phyloP scores from a whole-genome alignment of 2,888 invertebrate genomes.

The Amphiduros pacificus region DNA sequence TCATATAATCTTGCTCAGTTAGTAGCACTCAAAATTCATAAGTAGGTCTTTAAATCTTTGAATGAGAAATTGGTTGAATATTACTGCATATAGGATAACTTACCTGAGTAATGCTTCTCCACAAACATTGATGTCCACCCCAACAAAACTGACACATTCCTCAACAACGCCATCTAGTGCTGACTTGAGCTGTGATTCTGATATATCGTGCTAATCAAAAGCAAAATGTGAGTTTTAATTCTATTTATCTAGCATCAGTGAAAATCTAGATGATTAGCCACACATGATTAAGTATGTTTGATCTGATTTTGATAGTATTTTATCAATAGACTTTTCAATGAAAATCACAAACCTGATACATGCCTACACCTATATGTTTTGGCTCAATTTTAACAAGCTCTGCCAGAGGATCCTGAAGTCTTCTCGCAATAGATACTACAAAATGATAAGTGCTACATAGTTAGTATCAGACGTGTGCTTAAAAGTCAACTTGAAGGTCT shows the following conservation, averaged over 20 bases:
- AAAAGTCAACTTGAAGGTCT: neutral
- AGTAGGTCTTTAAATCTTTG: too few species aligned
- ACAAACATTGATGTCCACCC: constrained; percentile 87
- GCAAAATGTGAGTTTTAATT: too few species aligned
- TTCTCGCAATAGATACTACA: constrained; percentile 72
- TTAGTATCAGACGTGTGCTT: neutral
- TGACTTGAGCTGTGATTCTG: constrained; percentile 71
- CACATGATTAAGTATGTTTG: too few species aligned
- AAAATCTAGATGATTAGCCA: too few species aligned
- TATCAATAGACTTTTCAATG: too few species aligned
- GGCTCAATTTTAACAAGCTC: constrained; percentile 93
- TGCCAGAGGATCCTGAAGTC: constrained; percentile 86
- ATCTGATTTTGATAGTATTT: too few species aligned
- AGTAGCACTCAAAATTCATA: too few species aligned
- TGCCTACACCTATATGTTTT: constrained; percentile 89
- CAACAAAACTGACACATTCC: constrained; percentile 90
- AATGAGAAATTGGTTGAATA: neutral
- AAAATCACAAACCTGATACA: constrained; percentile 69
- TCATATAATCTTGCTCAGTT: too few species aligned
- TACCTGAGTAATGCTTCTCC: constrained; percentile 80
- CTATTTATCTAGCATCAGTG: too few species aligned
- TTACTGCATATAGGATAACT: constrained; percentile 24
- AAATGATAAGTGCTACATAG: neutral
- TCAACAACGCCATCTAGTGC: constrained; percentile 80
- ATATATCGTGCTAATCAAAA: constrained; percentile 74